Evolutionary conservation across 2,888 invertebrate species (phyloP), one percentile per base, ranked within the genome.

Genomic region (Lordiphosa fenestrarum): DNA sequence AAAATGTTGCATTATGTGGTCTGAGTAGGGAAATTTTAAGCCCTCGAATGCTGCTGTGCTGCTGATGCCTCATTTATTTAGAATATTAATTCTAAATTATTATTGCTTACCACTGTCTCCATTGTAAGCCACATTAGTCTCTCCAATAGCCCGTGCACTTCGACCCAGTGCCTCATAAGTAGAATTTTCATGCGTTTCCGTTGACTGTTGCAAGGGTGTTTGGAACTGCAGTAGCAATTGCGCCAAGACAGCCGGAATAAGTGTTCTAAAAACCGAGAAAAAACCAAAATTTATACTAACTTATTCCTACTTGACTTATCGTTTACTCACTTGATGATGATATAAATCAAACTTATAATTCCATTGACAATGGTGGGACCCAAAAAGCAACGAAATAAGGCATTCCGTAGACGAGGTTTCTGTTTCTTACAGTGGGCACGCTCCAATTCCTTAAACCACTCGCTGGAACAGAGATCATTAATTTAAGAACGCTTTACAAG

Each of bases 381-480:
- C 92, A 93, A 92, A 88, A 94, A 94, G 25, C 94, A 92, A 65
- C 91, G 91, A 59, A 92, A 90, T 84, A 94, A 91, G 9, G 93
- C 94, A 63, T 91, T 92, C 25, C 93, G 90, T 9, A 94, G 90
- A 21, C 92, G 92, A 4, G 94, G 94, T 72, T 91, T 91, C 71
- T 91, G 90, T 9, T 91, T 91, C 68, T 91, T 90, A 55, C 90
- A 91, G 85, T 90, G 91, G 2, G 92, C 91, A 60, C 90, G 88
- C 63, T 91, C 91, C 66, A 93, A 88, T 88, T 94, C 93, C 85
- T 91, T 91, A 61, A 91, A 89, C 94, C 94, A 94, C 90, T 94
- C 92, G 82, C 94, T 94, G 89, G 3, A 56, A 53, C 9, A 12
- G 7, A 10, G 12, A 41, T 4, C 4, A 6, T 1, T 25, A 6